Base-by-base conservation (phyloP, 2,113 vertebrate species). In the Ophthalmolycus amberensis region DNA sequence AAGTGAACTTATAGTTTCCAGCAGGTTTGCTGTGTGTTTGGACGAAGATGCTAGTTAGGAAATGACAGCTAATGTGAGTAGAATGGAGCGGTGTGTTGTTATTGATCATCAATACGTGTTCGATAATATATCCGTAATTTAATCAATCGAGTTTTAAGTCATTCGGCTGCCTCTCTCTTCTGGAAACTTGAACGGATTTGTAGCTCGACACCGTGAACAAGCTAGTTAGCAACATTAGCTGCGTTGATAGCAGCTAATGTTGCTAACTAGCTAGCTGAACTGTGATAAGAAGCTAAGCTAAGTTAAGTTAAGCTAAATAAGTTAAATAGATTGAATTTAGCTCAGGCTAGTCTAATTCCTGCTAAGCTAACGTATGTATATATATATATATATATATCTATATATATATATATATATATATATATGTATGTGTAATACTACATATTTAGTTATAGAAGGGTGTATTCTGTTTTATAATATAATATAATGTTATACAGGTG, bases 41-140 rank as follows among this genome's bases (percentile, higher is more conserved):
- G 59, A 20, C 20, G 42, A 80, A 81, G 54, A 87, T 87, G 85
- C 42, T 71, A 78, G 29, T 70, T 9, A 74, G 37, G 62, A 85
- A 81, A 79, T 81, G 85, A 59, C 89, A 88, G 75, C 79, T 75
- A n/a, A 34, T 75, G 86, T 90, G 66, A 91, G 88, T 89, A 75
- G 77, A 25, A 16, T 0, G 0, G 1, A 32, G 18, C 6, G 9
- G 9, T 2, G 1, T 29, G 11, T 27, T 46, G 32, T 64, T 34
- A 32, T 3, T 1, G 1, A 1, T 32, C 0, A 9, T 14, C 11
- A 3, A 8, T 44, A 0, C 38, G 0, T 8, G 6, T 38, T 18
- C 10, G 12, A 8, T 56, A 3, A 40, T 18, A 1, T 7, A 22
- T 8, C n/a, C 6, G 0, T 22, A 0, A 37, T 22, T 3, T 32